phyloP scores from a whole-genome alignment of 2,797 vertebrate genomes.

The Petrocephalus sullivani region DNA sequence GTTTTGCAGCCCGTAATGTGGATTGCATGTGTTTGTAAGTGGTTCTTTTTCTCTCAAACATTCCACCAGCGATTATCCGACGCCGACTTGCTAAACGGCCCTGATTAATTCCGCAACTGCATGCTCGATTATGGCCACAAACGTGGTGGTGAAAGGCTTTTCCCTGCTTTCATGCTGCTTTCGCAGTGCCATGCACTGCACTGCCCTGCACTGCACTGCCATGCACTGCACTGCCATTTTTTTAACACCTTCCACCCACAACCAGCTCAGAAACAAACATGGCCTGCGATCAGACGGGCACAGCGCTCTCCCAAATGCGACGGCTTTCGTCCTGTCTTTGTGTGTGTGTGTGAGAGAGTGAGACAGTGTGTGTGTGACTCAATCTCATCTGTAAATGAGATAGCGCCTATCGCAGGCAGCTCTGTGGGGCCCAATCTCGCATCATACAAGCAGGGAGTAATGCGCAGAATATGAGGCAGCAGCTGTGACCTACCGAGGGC shows the following conservation, averaged over 20 bases:
- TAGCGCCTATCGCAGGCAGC: slow-evolving; percentile 30
- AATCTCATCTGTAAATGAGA: slow-evolving; percentile 45
- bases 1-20: background rate
- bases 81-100: background rate
- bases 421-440: background rate
- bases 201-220: too few relatives aligned
- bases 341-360: background rate
- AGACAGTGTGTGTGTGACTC: background rate
- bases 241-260: slow-evolving; percentile 9
- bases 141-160: background rate
- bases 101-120: background rate
- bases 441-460: slow-evolving; percentile 36
- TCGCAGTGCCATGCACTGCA: background rate
- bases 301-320: slow-evolving; percentile 12
- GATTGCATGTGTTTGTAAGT: background rate
- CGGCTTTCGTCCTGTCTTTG: background rate
- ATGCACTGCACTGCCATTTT: background rate
- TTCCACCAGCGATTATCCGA: background rate
- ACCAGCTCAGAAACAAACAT: slow-evolving; percentile 19
- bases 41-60: background rate
- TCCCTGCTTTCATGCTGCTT: background rate
- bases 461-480: slow-evolving; percentile 57
- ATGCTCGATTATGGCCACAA: background rate
- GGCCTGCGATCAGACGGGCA: slow-evolving; percentile 13
- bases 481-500: slow-evolving; percentile 52